Conservation (phyloP, 35 echinoderm and acorn worm species). For the Heliocidaris erythrogramma region DNA sequence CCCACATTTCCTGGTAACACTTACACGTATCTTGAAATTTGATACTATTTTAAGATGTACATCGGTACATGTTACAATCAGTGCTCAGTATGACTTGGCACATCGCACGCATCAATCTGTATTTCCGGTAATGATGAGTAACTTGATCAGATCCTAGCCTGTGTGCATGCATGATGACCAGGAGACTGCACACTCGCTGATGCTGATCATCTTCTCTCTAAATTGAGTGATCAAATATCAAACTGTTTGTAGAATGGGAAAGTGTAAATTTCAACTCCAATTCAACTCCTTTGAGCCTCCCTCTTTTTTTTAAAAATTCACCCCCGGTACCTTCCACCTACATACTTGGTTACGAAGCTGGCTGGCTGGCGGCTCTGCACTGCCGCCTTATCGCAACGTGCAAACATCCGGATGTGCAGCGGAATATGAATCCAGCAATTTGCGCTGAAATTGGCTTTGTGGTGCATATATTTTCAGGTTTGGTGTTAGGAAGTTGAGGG, state of each 20-base stretch:
- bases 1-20: background rate
- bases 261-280: slow-evolving; percentile 43
- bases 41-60: background rate
- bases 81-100: background rate
- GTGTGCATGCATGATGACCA: background rate
- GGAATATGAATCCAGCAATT: slow-evolving; percentile 29
- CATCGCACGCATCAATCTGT: background rate
- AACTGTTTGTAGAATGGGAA: slow-evolving; percentile 21
- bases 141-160: background rate
- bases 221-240: slow-evolving; percentile 41
- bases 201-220: background rate
- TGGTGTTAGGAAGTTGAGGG: background rate
- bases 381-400: background rate
- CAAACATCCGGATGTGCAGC: slow-evolving; percentile 43
- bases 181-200: background rate
- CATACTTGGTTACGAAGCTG: background rate
- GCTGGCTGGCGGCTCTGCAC: background rate
- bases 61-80: background rate
- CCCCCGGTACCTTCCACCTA: background rate
- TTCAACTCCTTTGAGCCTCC: background rate
- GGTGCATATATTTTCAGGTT: slow-evolving; percentile 2
- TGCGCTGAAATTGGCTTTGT: slow-evolving; percentile 39
- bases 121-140: background rate
- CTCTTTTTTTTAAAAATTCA: background rate
- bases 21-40: background rate